Percentiles rank a stretch among this genome's conserved stretches.
phyloP scores from a whole-genome alignment of 2,888 invertebrate species.

The Hirtodrosophila alboralis region DNA sequence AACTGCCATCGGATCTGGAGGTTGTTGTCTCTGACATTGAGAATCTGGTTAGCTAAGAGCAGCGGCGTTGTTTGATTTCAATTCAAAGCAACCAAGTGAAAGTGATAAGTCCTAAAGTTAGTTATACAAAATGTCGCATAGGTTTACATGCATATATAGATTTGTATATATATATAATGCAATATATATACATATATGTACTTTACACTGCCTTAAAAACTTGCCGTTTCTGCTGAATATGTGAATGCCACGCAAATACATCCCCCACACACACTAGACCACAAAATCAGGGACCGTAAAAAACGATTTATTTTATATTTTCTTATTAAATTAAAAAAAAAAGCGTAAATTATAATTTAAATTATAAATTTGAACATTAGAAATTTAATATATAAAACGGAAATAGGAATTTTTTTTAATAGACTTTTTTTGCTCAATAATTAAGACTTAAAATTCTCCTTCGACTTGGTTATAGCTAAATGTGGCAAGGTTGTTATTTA shows the following conservation, averaged over 20 bases:
- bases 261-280: slow-evolving; percentile 12
- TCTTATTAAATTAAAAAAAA: no score
- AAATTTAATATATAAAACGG: no score
- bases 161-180: slow-evolving; percentile 22
- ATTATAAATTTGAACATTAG: no score
- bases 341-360: no score
- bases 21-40: slow-evolving; percentile 84
- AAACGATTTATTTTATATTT: no score
- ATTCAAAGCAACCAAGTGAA: slow-evolving; percentile 74
- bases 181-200: slow-evolving; percentile 54
- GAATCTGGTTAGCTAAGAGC: slow-evolving; percentile 83
- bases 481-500: no score
- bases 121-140: slow-evolving; percentile 78
- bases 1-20: slow-evolving; percentile 83
- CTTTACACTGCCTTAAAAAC: slow-evolving; percentile 80
- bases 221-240: slow-evolving; percentile 80
- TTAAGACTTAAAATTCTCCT: no score
- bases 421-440: no score
- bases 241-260: slow-evolving; percentile 71
- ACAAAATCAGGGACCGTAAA: no score
- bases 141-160: slow-evolving; percentile 62
- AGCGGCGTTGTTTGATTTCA: slow-evolving; percentile 32
- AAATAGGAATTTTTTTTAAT: no score
- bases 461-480: no score
- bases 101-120: slow-evolving; percentile 80